These are phyloP conservation scores for Lophura nycthemera DNA, from an alignment of 2,113 vertebrate genomes.

Conservation along the genomic window DNA sequence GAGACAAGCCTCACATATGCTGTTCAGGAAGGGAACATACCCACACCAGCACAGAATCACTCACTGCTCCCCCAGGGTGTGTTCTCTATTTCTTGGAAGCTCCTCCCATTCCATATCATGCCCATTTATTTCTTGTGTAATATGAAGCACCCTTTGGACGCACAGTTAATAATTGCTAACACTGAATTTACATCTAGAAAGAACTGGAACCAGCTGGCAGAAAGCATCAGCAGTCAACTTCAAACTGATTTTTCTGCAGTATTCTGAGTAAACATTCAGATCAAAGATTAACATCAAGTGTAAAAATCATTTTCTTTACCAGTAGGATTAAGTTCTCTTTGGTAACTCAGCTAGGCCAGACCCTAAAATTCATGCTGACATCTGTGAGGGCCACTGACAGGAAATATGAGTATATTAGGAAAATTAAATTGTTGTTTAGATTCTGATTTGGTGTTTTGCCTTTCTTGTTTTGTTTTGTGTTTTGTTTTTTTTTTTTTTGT, in stretches of 20 bases:
- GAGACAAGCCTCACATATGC: background rate
- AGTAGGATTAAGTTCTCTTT: background rate
- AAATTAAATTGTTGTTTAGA: background rate
- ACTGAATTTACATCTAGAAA: background rate
- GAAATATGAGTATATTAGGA: background rate
- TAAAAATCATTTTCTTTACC: background rate
- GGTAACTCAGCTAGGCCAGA: background rate
- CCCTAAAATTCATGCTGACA: background rate
- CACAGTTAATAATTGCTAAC: background rate
- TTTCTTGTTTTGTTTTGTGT: too few relatives aligned
- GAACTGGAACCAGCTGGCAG: background rate
- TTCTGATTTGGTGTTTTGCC: background rate
- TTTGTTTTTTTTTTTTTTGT: background rate
- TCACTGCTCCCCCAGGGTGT: background rate
- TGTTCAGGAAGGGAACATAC: background rate
- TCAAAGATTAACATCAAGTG: background rate
- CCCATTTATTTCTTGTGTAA: background rate
- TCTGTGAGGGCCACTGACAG: background rate
- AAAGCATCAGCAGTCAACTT: background rate
- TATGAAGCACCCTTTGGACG: background rate
- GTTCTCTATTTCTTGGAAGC: background rate
- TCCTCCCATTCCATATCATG: background rate
- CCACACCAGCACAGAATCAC: background rate
- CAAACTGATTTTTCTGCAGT: accelerated
- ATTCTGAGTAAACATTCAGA: background rate